These are phyloP conservation scores for Ametastegia equiseti DNA, from an alignment of 2,888 invertebrate genomes.

Conservation along the genomic window DNA sequence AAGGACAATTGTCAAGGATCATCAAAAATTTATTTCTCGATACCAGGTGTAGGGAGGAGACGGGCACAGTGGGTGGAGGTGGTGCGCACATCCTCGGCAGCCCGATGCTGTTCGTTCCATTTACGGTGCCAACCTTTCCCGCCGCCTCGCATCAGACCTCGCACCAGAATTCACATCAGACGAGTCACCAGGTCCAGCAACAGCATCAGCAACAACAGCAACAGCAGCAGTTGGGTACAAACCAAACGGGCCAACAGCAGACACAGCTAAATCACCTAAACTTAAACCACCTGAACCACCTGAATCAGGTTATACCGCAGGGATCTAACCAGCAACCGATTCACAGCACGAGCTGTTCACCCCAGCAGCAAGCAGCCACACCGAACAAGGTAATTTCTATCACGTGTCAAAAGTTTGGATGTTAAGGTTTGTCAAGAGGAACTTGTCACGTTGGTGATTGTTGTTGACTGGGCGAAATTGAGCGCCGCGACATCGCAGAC, in stretches of 20 bases:
- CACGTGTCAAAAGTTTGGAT: conserved; percentile 36
- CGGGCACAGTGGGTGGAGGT: conserved; percentile 76
- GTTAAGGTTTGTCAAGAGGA: background rate
- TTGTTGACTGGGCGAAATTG: background rate
- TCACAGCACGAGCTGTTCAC: conserved; percentile 65
- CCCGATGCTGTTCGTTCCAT: conserved; percentile 76
- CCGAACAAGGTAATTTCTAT: conserved; percentile 63
- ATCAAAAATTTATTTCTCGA: background rate
- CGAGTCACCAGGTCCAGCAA: conserved; percentile 71
- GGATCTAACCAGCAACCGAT: conserved; percentile 45
- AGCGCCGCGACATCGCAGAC: background rate
- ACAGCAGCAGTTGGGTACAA: conserved; percentile 61
- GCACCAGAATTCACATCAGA: conserved; percentile 67
- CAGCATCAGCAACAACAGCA: conserved; percentile 59
- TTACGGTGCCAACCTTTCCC: conserved; percentile 75
- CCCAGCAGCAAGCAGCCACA: conserved; percentile 64
- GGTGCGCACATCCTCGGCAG: conserved; percentile 76
- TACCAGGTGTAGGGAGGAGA: conserved; percentile 75
- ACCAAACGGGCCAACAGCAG: conserved; percentile 51
- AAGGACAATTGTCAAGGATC: background rate
- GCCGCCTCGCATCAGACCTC: conserved; percentile 65
- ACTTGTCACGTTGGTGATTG: background rate
- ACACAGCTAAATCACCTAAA: conserved; percentile 66
- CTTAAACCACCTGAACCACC: conserved; percentile 72
- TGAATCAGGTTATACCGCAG: conserved; percentile 60